These are phyloP conservation scores for Drosophila melanosoma DNA, from an alignment of 2,888 invertebrate genomes.

Conservation along the genomic window DNA sequence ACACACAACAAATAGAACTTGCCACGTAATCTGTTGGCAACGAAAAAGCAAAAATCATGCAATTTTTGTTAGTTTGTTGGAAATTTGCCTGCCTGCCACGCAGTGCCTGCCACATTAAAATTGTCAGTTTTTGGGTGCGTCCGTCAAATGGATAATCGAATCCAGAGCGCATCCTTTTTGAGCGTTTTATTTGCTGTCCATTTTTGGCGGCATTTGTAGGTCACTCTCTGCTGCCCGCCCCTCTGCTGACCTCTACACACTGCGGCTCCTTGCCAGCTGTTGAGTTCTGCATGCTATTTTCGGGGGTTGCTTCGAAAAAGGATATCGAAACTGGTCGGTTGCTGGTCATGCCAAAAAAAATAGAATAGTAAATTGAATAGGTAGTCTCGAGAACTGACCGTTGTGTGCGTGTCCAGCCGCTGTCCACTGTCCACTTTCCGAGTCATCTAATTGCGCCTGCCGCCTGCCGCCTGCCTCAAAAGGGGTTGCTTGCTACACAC, in stretches of 20 bases:
- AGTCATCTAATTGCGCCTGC: slow-evolving; percentile 63
- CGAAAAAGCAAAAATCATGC: slow-evolving; percentile 52
- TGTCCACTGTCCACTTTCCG: slow-evolving; percentile 46
- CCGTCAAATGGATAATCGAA: slow-evolving; percentile 47
- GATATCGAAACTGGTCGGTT: slow-evolving; percentile 30
- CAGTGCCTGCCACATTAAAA: slow-evolving; percentile 52
- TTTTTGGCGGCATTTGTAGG: slow-evolving; percentile 75
- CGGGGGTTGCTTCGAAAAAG: slow-evolving; percentile 66
- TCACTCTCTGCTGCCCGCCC: slow-evolving; percentile 29
- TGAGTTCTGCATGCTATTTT: slow-evolving; percentile 46
- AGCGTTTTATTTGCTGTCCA: slow-evolving; percentile 28
- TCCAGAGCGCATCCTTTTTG: slow-evolving; percentile 50
- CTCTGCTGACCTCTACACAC: slow-evolving; percentile 44
- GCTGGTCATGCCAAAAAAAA: slow-evolving; percentile 64
- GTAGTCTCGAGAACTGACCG: slow-evolving; percentile 44
- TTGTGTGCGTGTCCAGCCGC: slow-evolving; percentile 41
- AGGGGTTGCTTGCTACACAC: slow-evolving; percentile 55
- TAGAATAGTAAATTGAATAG: slow-evolving; percentile 20
- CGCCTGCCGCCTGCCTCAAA: slow-evolving; percentile 48
- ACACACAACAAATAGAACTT: slow-evolving; percentile 16
- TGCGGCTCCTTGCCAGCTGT: slow-evolving; percentile 63
- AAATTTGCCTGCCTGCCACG: slow-evolving; percentile 34
- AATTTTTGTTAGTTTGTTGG: slow-evolving; percentile 28
- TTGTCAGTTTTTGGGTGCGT: slow-evolving; percentile 49
- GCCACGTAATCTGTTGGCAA: slow-evolving; percentile 42